These are phyloP conservation scores for Synanthedon andrenaeformis DNA, from an alignment of 2,888 invertebrate genomes.

Conservation along the genomic window DNA sequence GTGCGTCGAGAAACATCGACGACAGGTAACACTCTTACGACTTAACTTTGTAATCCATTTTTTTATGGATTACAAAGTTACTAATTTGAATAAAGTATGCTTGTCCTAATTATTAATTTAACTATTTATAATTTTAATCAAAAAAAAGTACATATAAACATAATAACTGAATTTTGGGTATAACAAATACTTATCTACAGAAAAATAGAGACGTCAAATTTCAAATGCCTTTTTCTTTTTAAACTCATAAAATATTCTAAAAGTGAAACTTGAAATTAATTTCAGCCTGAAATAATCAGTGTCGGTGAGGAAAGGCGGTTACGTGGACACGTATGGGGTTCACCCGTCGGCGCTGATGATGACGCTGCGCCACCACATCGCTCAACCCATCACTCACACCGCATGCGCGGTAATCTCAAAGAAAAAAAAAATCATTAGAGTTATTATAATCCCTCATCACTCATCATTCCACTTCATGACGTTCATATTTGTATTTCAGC, in stretches of 20 bases:
- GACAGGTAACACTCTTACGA: conserved; percentile 71
- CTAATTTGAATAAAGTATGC: not conserved
- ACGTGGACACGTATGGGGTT: conserved; percentile 60
- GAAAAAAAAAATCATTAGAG: conserved; percentile 35
- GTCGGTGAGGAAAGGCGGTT: conserved; percentile 41
- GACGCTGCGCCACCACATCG: conserved; percentile 44
- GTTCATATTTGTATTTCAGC: conserved; percentile 62
- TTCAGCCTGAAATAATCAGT: conserved; percentile 30
- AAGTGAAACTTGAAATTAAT: conserved; percentile 3
- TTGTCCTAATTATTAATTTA: not conserved
- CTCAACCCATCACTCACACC: conserved; percentile 19
- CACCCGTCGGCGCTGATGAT: conserved; percentile 54
- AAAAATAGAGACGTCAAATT: not conserved
- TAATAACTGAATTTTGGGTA: too few relatives aligned
- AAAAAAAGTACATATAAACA: too few relatives aligned
- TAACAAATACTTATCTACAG: too few relatives aligned
- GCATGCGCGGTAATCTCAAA: conserved; percentile 52
- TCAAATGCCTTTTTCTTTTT: too few relatives aligned
- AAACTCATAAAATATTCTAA: not conserved
- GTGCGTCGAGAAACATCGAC: conserved; percentile 86
- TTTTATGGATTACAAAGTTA: not conserved
- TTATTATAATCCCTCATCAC: conserved; percentile 8
- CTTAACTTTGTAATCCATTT: not conserved
- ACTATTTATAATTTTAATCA: too few relatives aligned
- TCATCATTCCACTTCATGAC: conserved; percentile 42